These are phyloP conservation scores for Alfaro cultratus DNA, from an alignment of 2,797 vertebrate species.

Conservation along the genomic window DNA sequence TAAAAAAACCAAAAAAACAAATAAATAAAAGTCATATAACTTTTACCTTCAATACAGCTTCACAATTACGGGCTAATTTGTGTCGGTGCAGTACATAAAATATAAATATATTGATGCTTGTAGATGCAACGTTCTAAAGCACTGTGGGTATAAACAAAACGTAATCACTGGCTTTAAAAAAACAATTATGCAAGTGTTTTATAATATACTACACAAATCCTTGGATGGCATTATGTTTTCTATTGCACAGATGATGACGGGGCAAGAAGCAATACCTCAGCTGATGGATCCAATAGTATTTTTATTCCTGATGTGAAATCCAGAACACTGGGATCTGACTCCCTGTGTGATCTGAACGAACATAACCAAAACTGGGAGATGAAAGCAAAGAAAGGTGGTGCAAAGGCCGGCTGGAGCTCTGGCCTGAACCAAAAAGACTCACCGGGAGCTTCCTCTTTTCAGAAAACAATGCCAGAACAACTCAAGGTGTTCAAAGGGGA, in stretches of 20 bases:
- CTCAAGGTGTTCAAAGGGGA: slow-evolving; percentile 93
- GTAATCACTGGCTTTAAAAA: background rate
- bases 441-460: slow-evolving; percentile 58
- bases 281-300: slow-evolving; percentile 82
- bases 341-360: slow-evolving; percentile 87
- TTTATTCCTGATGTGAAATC: slow-evolving; percentile 88
- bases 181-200: background rate
- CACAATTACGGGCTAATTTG: background rate
- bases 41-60: background rate
- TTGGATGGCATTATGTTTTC: background rate
- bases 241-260: slow-evolving; percentile 83
- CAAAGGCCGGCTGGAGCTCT: slow-evolving; percentile 79
- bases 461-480: slow-evolving; percentile 89
- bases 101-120: background rate
- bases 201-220: background rate
- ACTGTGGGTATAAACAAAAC: background rate
- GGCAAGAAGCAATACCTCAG: slow-evolving; percentile 79
- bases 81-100: background rate
- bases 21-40: background rate
- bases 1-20: background rate
- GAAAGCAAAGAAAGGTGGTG: slow-evolving; percentile 80
- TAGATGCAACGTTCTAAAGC: background rate
- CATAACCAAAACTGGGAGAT: slow-evolving; percentile 88
- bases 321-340: slow-evolving; percentile 85
- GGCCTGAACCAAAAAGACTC: slow-evolving; percentile 59